Base-by-base conservation (phyloP, 2,113 vertebrate genomes). In the Centropus unirufus region DNA sequence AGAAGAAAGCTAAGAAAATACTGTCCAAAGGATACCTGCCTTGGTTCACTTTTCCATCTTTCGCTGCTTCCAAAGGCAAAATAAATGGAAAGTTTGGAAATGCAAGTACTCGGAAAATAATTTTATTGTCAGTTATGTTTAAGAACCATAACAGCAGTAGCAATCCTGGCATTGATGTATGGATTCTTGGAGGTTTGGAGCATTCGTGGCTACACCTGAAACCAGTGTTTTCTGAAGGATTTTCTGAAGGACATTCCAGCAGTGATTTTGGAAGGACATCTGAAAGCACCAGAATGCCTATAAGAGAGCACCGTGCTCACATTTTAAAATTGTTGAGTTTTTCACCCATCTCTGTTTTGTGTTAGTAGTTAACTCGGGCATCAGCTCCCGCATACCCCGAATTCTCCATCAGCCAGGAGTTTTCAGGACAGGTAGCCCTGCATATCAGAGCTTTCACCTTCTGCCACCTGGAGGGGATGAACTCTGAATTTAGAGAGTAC, bases 141-240 rank as follows among this genome's bases (percentile, higher is more conserved):
- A 59, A 78, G 69, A 62, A 59, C 47, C 1, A 0, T 73, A 68
- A 30, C 22, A 52, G 54, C 29, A 77, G 9, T 39, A 23, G 26
- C 0, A 0, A 11, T 89, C 4, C 40, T 77, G 19, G 29, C 42
- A 19, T 39, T 73, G 42, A 18, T 0, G 0, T 42, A 8, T 1
- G 15, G 64, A 46, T 81, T 74, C 39, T 46, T 75, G 51, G 52
- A 69, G 17, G 5, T 62, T 91, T 86, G 73, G 59, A 36, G 30
- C 21, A 20, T 58, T 87, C 23, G 12, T 0, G 0, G 29, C 70
- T 81, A n/a, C 7, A 17, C 34, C 34, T 30, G n/a, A 82, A 72
- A 21, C 17, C 6, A 8, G 9, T 24, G 9, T 40, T 75, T 74
- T 49, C 46, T 36, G 51, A 46, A 72, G 30, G 42, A 42, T 40